These are phyloP conservation scores for Maniola jurtina DNA, from an alignment of 1,140 invertebrate genomes.

Conservation along the genomic window DNA sequence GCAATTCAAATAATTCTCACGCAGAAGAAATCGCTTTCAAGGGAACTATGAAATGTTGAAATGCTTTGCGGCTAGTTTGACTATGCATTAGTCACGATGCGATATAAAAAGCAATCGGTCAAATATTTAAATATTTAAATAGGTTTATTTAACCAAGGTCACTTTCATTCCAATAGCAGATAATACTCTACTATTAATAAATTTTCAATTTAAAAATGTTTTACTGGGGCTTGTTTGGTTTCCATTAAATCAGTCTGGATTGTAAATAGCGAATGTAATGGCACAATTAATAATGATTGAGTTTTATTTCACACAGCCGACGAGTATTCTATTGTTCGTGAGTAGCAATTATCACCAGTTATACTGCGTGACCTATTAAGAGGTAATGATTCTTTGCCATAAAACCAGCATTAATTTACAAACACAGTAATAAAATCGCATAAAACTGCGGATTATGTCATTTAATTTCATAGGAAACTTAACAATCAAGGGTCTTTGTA, in stretches of 20 bases:
- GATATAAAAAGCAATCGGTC: no score
- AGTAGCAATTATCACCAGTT: slow-evolving; percentile 3
- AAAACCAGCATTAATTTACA: not conserved
- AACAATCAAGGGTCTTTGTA: no score
- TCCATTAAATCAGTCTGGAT: slow-evolving; percentile 4
- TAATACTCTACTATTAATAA: not conserved
- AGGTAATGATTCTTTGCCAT: not conserved
- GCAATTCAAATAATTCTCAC: no score
- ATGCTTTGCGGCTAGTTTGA: no score
- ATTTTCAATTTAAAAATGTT: slow-evolving; percentile 4
- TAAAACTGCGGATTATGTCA: not conserved
- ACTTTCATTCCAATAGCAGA: no score
- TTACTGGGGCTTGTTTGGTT: not conserved
- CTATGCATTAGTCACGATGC: no score
- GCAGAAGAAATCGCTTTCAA: no score
- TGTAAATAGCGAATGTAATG: slow-evolving; percentile 7
- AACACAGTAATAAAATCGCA: not conserved
- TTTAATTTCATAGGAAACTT: not conserved
- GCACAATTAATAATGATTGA: slow-evolving; percentile 10
- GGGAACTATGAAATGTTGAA: no score
- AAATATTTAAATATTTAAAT: no score
- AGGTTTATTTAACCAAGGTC: no score
- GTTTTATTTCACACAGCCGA: slow-evolving; percentile 1
- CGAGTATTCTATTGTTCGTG: slow-evolving; percentile 2
- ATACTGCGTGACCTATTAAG: slow-evolving; percentile 1